Evolutionary conservation across 2,888 invertebrate species (phyloP).

Genomic region (Creontiades dilutus): DNA sequence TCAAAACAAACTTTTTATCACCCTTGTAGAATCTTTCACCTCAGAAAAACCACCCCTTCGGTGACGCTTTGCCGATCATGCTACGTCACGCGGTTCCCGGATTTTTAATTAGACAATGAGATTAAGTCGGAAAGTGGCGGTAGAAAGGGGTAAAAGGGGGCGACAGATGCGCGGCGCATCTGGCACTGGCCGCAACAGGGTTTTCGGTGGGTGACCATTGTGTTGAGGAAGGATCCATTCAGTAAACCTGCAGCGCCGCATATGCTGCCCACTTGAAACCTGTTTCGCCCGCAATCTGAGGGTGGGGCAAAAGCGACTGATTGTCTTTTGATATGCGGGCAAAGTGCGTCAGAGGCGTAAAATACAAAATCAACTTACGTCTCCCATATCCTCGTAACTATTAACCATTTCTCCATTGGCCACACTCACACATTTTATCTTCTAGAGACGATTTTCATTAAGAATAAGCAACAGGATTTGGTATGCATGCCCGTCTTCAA

Average conservation of each 20-base stretch:
- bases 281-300: slow-evolving; percentile 8
- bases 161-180: slow-evolving; percentile 45
- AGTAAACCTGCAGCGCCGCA: slow-evolving; percentile 34
- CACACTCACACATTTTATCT: no score
- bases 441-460: no score
- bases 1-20: slow-evolving; percentile 55
- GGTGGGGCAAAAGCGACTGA: neutral
- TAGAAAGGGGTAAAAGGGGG: no score
- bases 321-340: slow-evolving; percentile 9
- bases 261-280: slow-evolving; percentile 29
- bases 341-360: neutral
- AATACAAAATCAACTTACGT: no score
- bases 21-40: slow-evolving; percentile 39
- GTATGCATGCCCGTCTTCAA: no score
- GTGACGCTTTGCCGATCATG: neutral
- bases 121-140: slow-evolving; percentile 14
- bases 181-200: slow-evolving; percentile 54
- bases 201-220: slow-evolving; percentile 9
- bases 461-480: no score
- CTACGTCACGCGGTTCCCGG: slow-evolving; percentile 25
- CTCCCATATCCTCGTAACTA: no score
- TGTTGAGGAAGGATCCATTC: slow-evolving; percentile 27
- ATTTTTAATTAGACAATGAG: slow-evolving; percentile 58
- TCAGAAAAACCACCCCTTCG: neutral
- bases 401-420: no score